Evolutionary conservation across 2,797 vertebrate species (phyloP), one percentile per base, ranked within the genome.

Genomic region (Fistularia tabacaria): DNA sequence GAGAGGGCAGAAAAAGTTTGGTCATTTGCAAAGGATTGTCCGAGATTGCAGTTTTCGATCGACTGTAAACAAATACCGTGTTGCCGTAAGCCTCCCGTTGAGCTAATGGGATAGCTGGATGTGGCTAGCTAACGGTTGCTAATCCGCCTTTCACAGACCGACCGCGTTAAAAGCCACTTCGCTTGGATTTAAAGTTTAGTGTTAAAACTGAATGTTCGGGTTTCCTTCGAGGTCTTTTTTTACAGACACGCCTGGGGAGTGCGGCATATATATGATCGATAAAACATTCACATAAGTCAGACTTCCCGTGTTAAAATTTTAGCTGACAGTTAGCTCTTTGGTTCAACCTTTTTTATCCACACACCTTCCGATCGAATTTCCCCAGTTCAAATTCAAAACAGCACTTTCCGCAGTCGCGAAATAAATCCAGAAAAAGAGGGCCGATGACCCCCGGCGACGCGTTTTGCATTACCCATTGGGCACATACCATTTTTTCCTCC

Each of bases 401-500:
- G 57, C 54, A 67, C 68, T 64, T 64, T 64, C 42, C 37, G 50
- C 41, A 72, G 40, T 42, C 38, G 6, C 36, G 15, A 7, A 5
- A 14, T 40, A 43, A 37, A 8, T 12, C 10, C 40, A 9, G 11
- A 0, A 44, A 1, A 39, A 36, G 11, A 25, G 3, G 1, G 15
- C 4, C 43, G 7, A 38, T 0, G 5, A 7, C 1, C 8, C 1
- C 0, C 4, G 0, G 13, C 0, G n/a, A 38, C 11, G 14, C 51
- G 14, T 39, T 10, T 7, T 10, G 9, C 44, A n/a, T 3, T 0
- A 25, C 9, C 37, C 14, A 13, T 12, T 5, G 14, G 14, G 51
- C 46, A 62, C 87, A 1, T 88, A 93, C 91, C 91, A 93, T 93
- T 87, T 45, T 83, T 83, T 77, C 71, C 69, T 71, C 60, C 58